Percentiles rank a stretch among this genome's conserved stretches.
Conservation (phyloP, 2,888 invertebrate genomes). For the Drosophila fulvimacula region DNA sequence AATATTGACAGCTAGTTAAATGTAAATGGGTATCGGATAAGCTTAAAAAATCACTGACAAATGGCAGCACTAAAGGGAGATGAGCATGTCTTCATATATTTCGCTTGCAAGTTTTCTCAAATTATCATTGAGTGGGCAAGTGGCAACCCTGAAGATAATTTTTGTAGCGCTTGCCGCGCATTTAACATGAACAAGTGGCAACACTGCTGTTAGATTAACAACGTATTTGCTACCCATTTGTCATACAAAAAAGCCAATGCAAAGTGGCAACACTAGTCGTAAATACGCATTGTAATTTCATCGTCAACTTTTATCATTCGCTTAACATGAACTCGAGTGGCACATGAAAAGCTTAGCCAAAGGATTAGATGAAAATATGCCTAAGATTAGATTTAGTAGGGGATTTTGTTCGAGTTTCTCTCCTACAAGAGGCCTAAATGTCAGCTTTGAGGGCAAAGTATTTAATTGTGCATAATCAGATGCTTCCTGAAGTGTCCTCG, state of each 20-base stretch:
- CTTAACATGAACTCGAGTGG: neutral
- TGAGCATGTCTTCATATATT: neutral
- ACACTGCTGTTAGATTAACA: neutral
- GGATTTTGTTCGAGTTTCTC: neutral
- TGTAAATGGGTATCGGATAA: too few species aligned
- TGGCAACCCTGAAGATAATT: neutral
- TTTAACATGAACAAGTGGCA: neutral
- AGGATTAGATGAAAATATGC: neutral
- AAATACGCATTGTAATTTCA: neutral
- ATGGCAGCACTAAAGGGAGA: neutral
- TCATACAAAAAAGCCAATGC: neutral
- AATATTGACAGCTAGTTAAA: too few species aligned
- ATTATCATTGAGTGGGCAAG: neutral
- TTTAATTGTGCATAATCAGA: constrained; percentile 23
- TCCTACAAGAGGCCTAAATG: neutral
- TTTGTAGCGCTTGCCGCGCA: neutral
- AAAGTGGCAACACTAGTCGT: neutral
- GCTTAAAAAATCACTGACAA: neutral
- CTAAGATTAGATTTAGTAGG: neutral
- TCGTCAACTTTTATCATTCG: neutral
- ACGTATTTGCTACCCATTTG: neutral
- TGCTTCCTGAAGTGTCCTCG: constrained; percentile 30
- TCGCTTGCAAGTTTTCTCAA: neutral
- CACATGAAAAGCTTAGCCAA: neutral
- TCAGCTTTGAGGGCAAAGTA: constrained; percentile 1